Conservation (phyloP, 2,797 vertebrate genomes). For the Schizopygopsis pylzovi region DNA sequence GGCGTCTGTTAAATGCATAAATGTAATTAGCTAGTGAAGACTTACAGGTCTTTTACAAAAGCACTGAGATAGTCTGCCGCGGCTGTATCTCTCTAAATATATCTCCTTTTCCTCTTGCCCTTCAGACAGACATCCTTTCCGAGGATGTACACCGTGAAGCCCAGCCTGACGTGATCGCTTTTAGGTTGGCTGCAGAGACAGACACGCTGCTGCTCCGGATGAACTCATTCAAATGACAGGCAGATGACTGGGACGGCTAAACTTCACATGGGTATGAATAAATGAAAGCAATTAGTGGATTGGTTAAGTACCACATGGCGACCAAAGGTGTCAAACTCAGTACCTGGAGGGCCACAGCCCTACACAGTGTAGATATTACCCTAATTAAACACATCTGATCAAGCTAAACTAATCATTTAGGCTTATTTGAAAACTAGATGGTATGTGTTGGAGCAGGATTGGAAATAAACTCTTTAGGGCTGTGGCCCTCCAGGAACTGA, state of each 20-base stretch:
- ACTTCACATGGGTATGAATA: constrained; percentile 53
- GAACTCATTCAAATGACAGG: constrained; percentile 31
- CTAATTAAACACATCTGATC: too few relatives aligned
- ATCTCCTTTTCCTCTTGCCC: constrained; percentile 24
- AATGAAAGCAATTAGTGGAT: constrained; percentile 53
- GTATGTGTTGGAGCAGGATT: too few relatives aligned
- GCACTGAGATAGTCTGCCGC: not conserved
- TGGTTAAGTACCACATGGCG: constrained; percentile 26
- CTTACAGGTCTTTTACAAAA: constrained; percentile 16
- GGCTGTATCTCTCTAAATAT: constrained; percentile 27
- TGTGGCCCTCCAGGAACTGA: too few relatives aligned
- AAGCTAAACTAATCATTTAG: too few relatives aligned
- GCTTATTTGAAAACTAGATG: too few relatives aligned
- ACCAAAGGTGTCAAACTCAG: too few relatives aligned
- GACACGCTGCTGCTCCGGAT: constrained; percentile 17
- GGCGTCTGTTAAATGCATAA: too few relatives aligned
- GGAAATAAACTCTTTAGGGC: too few relatives aligned
- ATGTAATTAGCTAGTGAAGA: constrained; percentile 65
- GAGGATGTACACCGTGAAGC: constrained; percentile 16
- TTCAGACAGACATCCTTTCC: constrained; percentile 21
- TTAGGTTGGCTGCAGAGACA: not conserved
- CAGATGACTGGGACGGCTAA: constrained; percentile 7
- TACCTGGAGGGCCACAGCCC: too few relatives aligned
- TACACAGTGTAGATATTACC: too few relatives aligned
- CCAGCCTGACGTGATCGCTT: not conserved